Percentiles rank a stretch among this genome's conserved stretches.
Conservation (phyloP, 2,888 invertebrate species). For the Drosophila niveifrons region DNA sequence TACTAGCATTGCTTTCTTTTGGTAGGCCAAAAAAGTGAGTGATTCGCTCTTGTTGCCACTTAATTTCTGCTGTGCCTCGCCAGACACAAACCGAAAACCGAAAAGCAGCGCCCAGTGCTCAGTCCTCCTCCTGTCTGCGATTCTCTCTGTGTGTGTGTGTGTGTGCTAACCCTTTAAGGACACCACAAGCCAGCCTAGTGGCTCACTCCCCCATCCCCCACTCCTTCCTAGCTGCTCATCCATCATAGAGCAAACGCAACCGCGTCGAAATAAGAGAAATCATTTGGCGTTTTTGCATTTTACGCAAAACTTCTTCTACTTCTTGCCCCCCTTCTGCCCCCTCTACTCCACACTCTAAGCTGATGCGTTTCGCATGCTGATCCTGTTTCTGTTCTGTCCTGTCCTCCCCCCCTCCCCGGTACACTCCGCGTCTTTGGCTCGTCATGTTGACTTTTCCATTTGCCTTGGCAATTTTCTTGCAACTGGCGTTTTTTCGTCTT, state of each 20-base stretch:
- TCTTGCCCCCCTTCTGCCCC: not conserved
- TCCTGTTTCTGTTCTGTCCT: conserved; percentile 39
- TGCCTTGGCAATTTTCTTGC: conserved; percentile 75
- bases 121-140: conserved; percentile 13
- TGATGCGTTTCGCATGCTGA: conserved; percentile 48
- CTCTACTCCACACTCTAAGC: not conserved
- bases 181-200: conserved; percentile 13
- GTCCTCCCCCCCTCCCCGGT: not conserved
- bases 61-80: conserved; percentile 76
- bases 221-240: not conserved
- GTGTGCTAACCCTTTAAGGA: conserved; percentile 28
- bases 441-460: conserved; percentile 77
- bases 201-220: too few species aligned
- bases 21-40: conserved; percentile 61
- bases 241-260: conserved; percentile 48
- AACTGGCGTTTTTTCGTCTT: conserved; percentile 35
- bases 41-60: conserved; percentile 81
- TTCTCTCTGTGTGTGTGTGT: not conserved
- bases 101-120: conserved; percentile 12
- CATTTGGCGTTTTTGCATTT: conserved; percentile 74
- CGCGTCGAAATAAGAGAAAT: conserved; percentile 73
- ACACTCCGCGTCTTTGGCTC: conserved; percentile 16
- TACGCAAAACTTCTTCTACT: conserved; percentile 26
- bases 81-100: too few species aligned
- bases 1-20: not conserved